phyloP scores from a whole-genome alignment of 2,797 vertebrate genomes.

The Cryptoblepharus egeriae region DNA sequence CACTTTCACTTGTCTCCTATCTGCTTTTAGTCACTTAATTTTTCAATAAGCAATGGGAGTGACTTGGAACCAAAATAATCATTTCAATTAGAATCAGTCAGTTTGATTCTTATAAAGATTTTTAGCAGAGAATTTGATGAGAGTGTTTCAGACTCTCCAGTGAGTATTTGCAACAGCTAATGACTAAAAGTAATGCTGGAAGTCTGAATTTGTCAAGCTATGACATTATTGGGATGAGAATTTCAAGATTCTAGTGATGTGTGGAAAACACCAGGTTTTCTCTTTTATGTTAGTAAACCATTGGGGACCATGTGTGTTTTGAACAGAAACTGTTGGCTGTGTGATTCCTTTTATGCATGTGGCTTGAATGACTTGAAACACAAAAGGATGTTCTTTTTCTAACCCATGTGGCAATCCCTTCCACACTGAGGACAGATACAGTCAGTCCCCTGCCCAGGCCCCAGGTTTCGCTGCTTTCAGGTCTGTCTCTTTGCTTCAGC shows the following conservation, averaged over 20 bases:
- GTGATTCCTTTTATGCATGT: background rate
- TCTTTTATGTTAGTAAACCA: background rate
- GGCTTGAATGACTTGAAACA: conserved; percentile 10
- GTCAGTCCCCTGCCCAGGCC: too few relatives aligned
- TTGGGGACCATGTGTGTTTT: background rate
- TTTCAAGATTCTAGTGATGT: background rate
- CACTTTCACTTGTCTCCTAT: conserved; percentile 24
- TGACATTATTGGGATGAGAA: conserved; percentile 7
- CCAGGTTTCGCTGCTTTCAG: too few relatives aligned
- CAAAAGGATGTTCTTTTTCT: background rate
- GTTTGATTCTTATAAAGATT: conserved; percentile 21
- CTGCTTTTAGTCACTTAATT: background rate
- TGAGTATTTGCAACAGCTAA: conserved; percentile 4
- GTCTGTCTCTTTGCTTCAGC: too few relatives aligned
- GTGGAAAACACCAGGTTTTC: conserved; percentile 29
- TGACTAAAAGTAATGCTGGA: conserved; percentile 2
- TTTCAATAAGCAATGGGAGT: background rate
- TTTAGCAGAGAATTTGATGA: conserved; percentile 27
- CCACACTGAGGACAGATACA: too few relatives aligned
- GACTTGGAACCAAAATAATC: background rate
- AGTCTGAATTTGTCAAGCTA: background rate
- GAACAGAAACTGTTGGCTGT: background rate
- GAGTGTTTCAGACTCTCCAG: conserved; percentile 29
- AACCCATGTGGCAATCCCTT: too few relatives aligned
- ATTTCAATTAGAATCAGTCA: background rate